Conservation (phyloP, 2,113 vertebrate genomes). For the Rhynchopsitta pachyrhyncha region DNA sequence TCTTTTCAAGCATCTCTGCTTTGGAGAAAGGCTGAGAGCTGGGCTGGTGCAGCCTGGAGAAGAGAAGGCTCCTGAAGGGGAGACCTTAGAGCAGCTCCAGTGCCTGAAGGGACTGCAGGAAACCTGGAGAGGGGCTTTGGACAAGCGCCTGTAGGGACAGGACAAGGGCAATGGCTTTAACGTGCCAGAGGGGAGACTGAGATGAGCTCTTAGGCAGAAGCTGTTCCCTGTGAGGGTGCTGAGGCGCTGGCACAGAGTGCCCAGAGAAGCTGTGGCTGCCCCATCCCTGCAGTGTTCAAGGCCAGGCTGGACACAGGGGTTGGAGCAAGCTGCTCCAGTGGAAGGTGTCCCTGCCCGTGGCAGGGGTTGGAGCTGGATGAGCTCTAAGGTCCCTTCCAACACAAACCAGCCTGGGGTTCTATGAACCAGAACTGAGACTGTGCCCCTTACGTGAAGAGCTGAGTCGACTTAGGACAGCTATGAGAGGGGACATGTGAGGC, state of each 20-base stretch:
- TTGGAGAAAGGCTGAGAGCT: not conserved
- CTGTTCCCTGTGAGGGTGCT: too few species aligned
- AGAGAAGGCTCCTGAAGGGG: not conserved
- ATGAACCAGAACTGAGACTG: not conserved
- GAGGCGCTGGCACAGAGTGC: too few species aligned
- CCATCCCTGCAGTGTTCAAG: too few species aligned
- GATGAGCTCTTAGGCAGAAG: too few species aligned
- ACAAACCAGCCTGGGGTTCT: not conserved
- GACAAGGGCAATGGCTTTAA: too few species aligned
- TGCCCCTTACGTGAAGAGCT: not conserved
- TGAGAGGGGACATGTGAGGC: not conserved
- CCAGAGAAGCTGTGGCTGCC: too few species aligned
- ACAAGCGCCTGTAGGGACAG: too few species aligned
- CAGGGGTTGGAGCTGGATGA: not conserved
- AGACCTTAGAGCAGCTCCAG: not conserved
- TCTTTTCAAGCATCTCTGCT: not conserved
- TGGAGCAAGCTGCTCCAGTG: not conserved
- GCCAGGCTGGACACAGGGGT: too few species aligned
- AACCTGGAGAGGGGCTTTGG: too few species aligned
- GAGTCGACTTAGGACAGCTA: rapidly evolving
- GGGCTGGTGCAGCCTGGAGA: not conserved
- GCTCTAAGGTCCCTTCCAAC: not conserved
- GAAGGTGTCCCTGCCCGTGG: not conserved
- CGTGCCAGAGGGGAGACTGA: too few species aligned
- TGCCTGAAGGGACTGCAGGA: not conserved